Evolutionary conservation across 2,113 vertebrate genomes (phyloP), one percentile per base, ranked within the genome.

Genomic region (Aplodontia rufa): DNA sequence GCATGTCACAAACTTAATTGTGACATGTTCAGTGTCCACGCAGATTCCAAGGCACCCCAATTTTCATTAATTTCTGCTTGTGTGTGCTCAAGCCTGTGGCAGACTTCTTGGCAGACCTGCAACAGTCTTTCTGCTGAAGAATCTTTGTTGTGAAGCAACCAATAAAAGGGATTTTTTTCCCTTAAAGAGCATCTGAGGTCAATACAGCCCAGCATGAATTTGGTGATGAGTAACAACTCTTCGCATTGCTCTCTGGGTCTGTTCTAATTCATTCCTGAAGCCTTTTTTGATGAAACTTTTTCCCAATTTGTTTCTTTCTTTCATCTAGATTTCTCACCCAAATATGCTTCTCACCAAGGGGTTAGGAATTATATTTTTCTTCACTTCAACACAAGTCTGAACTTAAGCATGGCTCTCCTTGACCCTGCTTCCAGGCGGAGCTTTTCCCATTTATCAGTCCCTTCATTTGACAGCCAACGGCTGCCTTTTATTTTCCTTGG

Each of bases 321-420:
- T 95, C 47, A 90, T 69, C 16, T 40, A 84, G 60, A 87, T 96
- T 96, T 93, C 81, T 83, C 81, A 94, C 60, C 40, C 78, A 92
- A 96, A 92, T 90, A 72, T 75, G 53, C n/a, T 87, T 93, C 45
- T 90, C 76, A 66, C 24, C 1, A 6, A 92, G 60, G 49, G 28
- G 55, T 11, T 79, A 72, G 71, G 75, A 96, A 71, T 86, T 90
- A 42, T 26, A 68, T 24, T 75, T 89, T 86, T 78, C 26, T 86
- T 88, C 64, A 88, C 64, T 87, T 84, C 53, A 30, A 51, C 37
- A n/a, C 28, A 28, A 49, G 24, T 16, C 74, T 66, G 58, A 42
- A 80, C 24, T 74, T 86, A 19, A 35, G 42, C 13, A 26, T 75
- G 26, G 5, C 45, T 94, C 30, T 35, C 78, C 90, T 64, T 91